These are phyloP conservation scores for Stegana nigrithorax DNA, from an alignment of 2,888 invertebrate species.

Conservation along the genomic window DNA sequence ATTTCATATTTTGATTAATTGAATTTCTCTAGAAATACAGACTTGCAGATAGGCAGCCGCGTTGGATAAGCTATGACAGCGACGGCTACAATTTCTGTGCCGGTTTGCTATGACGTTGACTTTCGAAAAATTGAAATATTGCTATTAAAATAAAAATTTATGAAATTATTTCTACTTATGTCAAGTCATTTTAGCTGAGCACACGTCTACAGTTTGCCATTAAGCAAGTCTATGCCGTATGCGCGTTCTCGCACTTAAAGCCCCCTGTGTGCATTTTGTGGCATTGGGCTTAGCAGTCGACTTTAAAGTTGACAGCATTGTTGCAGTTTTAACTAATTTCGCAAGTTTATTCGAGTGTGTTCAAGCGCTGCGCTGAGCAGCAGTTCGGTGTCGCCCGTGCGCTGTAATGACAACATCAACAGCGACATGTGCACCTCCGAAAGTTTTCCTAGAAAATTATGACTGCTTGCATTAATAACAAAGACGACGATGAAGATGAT, in stretches of 20 bases:
- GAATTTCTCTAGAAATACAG: conserved; percentile 44
- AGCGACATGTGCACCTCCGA: no score
- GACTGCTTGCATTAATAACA: background rate
- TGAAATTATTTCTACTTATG: conserved; percentile 2
- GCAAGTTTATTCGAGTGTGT: no score
- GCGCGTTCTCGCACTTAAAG: no score
- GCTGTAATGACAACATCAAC: background rate
- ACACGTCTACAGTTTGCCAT: no score
- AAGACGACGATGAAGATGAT: background rate
- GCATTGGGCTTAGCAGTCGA: no score
- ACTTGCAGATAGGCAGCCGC: background rate
- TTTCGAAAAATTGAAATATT: conserved; percentile 48
- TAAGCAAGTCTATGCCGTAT: no score
- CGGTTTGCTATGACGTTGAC: conserved; percentile 50
- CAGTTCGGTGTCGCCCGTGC: background rate
- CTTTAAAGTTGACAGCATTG: no score
- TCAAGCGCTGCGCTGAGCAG: no score
- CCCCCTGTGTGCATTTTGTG: no score
- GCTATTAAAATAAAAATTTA: conserved; percentile 34
- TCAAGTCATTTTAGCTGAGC: no score
- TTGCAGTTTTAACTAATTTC: no score
- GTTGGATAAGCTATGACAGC: background rate
- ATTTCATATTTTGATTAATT: conserved; percentile 49
- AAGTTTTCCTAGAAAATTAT: no score
- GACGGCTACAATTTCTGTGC: conserved; percentile 12